Evolutionary conservation across 2,113 vertebrate genomes (phyloP).

Genomic region (Cyphomyrus plagiostoma): DNA sequence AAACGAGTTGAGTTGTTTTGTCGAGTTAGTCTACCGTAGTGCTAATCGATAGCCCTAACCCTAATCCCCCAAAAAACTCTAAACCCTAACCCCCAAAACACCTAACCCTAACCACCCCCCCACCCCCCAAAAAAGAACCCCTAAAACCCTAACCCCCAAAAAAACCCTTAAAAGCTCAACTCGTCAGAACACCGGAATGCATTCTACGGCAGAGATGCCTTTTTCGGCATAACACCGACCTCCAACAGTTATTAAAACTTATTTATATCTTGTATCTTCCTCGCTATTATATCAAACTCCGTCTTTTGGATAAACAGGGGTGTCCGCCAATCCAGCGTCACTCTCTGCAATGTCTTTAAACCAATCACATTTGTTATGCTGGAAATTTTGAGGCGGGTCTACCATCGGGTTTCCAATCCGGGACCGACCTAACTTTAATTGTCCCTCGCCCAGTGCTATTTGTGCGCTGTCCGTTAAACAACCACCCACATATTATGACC

Average conservation of each 20-base stretch:
- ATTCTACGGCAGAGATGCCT: no score
- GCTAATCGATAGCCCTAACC: no score
- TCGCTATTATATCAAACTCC: not conserved
- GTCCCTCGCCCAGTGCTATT: not conserved
- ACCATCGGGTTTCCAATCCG: not conserved
- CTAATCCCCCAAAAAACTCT: no score
- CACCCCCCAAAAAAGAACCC: no score
- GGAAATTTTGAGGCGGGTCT: not conserved
- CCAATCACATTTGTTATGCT: not conserved
- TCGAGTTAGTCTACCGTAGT: no score
- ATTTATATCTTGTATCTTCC: conserved; percentile 24
- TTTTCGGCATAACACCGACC: not conserved
- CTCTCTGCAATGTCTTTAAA: not conserved
- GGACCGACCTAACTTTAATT: not conserved
- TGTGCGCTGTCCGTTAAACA: not conserved
- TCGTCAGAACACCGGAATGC: no score
- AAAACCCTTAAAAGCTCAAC: no score
- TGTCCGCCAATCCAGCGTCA: not conserved
- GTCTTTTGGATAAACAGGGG: conserved; percentile 16
- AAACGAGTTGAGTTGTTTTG: no score
- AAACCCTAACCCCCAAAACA: not conserved
- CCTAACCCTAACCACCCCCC: no score
- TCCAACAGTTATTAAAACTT: conserved; percentile 34
- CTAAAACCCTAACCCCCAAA: no score
- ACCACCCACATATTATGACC: conserved; percentile 21